A percentile compares a stretch with the other conserved stretches of the same genome.
Evolutionary conservation across 2,113 vertebrate species (phyloP).

Genomic region (Illadopsis cleaveri): DNA sequence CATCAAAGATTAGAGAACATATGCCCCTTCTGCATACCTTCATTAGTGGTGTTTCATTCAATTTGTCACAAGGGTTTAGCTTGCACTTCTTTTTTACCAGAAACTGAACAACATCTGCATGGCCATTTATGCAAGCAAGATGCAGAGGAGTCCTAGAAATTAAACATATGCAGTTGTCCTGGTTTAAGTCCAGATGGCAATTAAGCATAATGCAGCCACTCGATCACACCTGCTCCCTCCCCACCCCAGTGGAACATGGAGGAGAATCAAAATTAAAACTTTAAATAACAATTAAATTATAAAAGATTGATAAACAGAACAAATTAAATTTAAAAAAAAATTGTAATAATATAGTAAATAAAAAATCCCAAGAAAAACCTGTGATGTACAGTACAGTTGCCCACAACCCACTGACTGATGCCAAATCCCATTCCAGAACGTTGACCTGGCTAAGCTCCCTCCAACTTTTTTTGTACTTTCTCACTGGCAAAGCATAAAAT

Average conservation of each 20-base stretch:
- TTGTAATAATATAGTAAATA: not conserved
- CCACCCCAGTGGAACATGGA: not conserved
- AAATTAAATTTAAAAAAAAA: not conserved
- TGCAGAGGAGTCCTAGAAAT: constrained; percentile 85
- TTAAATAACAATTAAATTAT: not conserved
- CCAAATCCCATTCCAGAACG: not conserved
- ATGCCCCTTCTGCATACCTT: constrained; percentile 74
- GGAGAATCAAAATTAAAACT: not conserved
- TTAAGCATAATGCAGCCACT: not conserved
- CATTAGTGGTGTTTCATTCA: constrained; percentile 81
- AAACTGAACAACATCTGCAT: constrained; percentile 79
- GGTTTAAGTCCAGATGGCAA: not conserved
- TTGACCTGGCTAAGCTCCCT: not conserved
- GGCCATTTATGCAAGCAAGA: constrained; percentile 83
- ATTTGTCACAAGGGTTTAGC: constrained; percentile 80
- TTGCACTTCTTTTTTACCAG: constrained; percentile 82
- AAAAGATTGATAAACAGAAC: not conserved
- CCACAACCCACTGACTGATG: not conserved
- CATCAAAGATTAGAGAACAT: not conserved
- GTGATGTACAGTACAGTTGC: not conserved
- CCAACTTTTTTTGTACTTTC: not conserved
- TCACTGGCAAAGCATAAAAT: not conserved
- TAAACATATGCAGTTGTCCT: not conserved
- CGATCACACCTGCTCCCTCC: fast-evolving
- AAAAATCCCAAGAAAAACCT: not conserved